Conservation (phyloP, 2,797 vertebrate genomes). For the Microctenopoma steveboyesi region DNA sequence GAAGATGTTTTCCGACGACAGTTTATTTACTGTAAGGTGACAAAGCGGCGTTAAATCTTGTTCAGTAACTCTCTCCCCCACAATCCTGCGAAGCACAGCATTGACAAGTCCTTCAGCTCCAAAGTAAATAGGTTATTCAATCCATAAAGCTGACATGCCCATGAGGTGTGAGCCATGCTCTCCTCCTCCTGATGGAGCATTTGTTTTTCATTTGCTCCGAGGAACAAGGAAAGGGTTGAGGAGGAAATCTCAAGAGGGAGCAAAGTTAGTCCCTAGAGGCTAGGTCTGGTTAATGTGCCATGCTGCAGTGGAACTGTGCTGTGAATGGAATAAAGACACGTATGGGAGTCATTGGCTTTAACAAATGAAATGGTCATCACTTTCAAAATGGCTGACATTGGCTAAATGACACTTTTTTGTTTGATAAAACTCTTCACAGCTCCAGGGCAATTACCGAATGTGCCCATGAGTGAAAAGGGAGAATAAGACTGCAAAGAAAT, state of each 20-base stretch:
- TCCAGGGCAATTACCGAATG: slow-evolving; percentile 44
- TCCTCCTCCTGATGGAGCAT: slow-evolving; percentile 81
- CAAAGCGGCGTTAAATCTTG: slow-evolving; percentile 51
- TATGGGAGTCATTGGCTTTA: slow-evolving; percentile 78
- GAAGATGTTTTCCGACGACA: slow-evolving; percentile 58
- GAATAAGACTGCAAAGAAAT: slow-evolving; percentile 48
- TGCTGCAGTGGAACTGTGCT: slow-evolving; percentile 80
- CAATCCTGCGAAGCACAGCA: slow-evolving; percentile 35
- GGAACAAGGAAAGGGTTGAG: slow-evolving; percentile 47
- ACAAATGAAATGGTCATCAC: slow-evolving; percentile 82
- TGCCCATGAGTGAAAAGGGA: slow-evolving; percentile 22
- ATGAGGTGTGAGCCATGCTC: slow-evolving; percentile 79
- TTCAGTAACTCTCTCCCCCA: slow-evolving; percentile 51
- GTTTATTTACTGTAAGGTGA: slow-evolving; percentile 57
- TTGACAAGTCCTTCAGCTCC: slow-evolving; percentile 63
- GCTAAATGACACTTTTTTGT: slow-evolving; percentile 69
- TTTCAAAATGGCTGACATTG: slow-evolving; percentile 78
- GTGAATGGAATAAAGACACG: slow-evolving; percentile 83
- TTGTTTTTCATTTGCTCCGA: slow-evolving; percentile 88
- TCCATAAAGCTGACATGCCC: slow-evolving; percentile 81
- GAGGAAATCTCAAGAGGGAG: slow-evolving; percentile 72
- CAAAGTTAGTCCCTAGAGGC: slow-evolving; percentile 79
- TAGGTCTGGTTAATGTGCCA: slow-evolving; percentile 87
- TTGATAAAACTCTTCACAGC: slow-evolving; percentile 66
- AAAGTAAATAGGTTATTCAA: slow-evolving; percentile 81